Evolutionary conservation across 2,888 invertebrate species (phyloP), one percentile per base, ranked within the genome.

Genomic region (Arge pagana): DNA sequence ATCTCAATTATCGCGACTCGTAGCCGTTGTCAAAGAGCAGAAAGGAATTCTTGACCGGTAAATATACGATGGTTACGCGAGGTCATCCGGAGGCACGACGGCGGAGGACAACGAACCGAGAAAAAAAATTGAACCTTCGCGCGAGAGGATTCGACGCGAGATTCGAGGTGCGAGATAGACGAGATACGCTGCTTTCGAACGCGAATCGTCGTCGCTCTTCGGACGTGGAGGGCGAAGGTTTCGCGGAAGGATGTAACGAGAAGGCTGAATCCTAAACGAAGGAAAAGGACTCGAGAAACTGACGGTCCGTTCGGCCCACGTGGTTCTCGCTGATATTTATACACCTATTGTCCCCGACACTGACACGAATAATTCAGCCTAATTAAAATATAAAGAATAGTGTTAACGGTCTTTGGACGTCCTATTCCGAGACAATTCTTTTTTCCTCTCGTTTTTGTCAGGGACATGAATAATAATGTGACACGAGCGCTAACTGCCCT

Each of bases 331-430:
- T 58, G 52, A 61, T 61, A 70, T 71, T 71, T 71, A 71, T 71
- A 68, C 61, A 65, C 58, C 70, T 65, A 71, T 71, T 71, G 71
- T 71, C 63, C 63, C 62, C 65, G 63, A 65, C 67, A 65, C 65
- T 61, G 61, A 56, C 64, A 54, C 62, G 64, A 55, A 67, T 71
- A 71, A 71, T 66, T 71, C 70, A 71, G 62, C 56, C 66, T 70
- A 70, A 71, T 70, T 71, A 70, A 51, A 52, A 53, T 55, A 45
- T 52, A 48, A 52, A n/a, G n/a, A 52, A 48, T 48, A 48, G 48
- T 48, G 19, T 24, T 31, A 45, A 33, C 45, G 16, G 21, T 26
- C 28, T 13, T 48, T 26, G 19, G 37, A 26, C 52, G 13, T 28
- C n/a, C 3, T 3, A 16, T 1, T 24, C n/a, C 41, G n/a, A n/a